Evolutionary conservation across 2,113 vertebrate species (phyloP), one percentile per base, ranked within the genome.

Genomic region (Serinus canaria): DNA sequence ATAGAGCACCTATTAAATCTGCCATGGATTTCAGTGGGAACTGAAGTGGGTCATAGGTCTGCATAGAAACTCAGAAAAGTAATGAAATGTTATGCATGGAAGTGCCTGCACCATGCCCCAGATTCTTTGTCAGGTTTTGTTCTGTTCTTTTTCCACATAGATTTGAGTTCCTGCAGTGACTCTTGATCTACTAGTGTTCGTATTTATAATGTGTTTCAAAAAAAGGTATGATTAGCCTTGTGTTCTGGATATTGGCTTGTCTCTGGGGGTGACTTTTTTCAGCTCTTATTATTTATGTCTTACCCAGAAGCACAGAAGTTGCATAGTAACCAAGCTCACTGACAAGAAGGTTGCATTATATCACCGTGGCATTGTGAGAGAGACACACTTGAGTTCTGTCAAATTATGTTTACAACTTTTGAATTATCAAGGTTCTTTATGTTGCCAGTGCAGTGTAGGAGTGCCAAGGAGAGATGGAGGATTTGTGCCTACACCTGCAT

Each of bases 21-120:
- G 77, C 84, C 28, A 69, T 91, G 62, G 72, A 96, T 94, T 95
- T 94, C 91, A 92, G 46, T 91, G 83, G 92, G 89, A 96, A 83
- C 39, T 76, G 87, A 97, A 95, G 53, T 96, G 95, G 94, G 92
- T 96, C 95, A 94, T 94, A 93, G 92, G 91, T 96, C 88, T 96
- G 72, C 74, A 66, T 21, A 83, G 70, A 87, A 94, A 91, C 75
- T 76, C 11, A 67, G 63, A 80, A 92, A 85, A 87, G 72, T 66
- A 95, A 96, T 46, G 72, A 92, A 97, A 93, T 86, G 74, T 82
- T 89, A 76, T 87, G 77, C 80, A 35, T 73, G 53, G 66, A 68
- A 89, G 81, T 92, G 75, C 72, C 77, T 95, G 77, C 70, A 77
- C 43, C 82, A 55, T 94, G 95, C 64, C 96, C 94, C 83, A 97